Percentiles rank a stretch among this genome's conserved stretches.
Evolutionary conservation across 2,113 vertebrate genomes (phyloP).

Genomic region (Protobothrops mucrosquamatus): DNA sequence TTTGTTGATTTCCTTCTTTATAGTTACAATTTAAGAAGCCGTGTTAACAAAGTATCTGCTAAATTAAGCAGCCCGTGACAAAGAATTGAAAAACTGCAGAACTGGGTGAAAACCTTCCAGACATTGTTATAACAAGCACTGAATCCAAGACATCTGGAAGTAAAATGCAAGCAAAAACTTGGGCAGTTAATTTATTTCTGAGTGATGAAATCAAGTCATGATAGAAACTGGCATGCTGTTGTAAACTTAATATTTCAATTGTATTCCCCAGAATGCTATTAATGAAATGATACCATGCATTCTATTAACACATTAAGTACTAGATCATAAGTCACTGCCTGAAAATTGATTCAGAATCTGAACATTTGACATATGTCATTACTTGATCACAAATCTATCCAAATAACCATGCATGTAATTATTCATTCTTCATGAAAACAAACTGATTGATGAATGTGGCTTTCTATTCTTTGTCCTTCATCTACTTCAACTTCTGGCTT

Average conservation of each 20-base stretch:
- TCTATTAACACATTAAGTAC: not conserved
- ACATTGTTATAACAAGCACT: not conserved
- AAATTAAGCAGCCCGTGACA: not conserved
- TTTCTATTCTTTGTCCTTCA: not conserved
- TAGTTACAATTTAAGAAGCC: slow-evolving; percentile 5
- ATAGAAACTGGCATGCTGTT: not conserved
- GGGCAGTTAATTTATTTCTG: not conserved
- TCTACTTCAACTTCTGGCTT: not conserved
- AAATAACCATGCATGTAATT: not conserved
- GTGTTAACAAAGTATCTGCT: not conserved
- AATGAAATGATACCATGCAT: not conserved
- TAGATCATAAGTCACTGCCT: not conserved
- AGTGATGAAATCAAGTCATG: not conserved
- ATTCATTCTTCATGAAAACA: not conserved
- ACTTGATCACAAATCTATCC: not conserved
- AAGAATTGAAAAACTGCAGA: not conserved
- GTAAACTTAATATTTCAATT: not conserved
- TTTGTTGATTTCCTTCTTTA: not conserved
- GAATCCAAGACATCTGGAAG: not conserved
- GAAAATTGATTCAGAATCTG: not conserved
- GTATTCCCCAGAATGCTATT: not conserved
- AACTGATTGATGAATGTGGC: not conserved
- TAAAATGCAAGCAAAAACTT: not conserved
- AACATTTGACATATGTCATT: not conserved
- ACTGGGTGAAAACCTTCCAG: not conserved